Percentiles rank a stretch among this genome's conserved stretches.
Evolutionary conservation across 2,113 vertebrate species (phyloP).

Genomic region (Sisor rabdophorus): DNA sequence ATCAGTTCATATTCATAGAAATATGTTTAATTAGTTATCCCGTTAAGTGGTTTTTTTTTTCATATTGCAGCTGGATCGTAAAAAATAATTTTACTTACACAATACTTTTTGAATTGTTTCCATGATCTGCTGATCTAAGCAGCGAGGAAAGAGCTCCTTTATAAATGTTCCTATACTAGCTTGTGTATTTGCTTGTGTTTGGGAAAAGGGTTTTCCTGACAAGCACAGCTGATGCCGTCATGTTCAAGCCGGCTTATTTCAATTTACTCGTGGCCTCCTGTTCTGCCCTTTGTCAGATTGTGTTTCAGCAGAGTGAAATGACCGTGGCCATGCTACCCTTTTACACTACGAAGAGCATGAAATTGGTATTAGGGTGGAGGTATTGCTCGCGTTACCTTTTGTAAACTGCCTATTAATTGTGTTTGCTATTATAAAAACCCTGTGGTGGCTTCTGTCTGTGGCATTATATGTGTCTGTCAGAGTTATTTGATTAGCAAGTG

Average conservation of each 20-base stretch:
- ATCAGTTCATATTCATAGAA: not conserved
- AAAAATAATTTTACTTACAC: not conserved
- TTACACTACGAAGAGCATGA: conserved; percentile 52
- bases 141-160: not conserved
- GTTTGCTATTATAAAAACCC: conserved; percentile 48
- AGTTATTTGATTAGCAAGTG: conserved; percentile 42
- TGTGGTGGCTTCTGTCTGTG: conserved; percentile 32
- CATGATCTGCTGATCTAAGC: not conserved
- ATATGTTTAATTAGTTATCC: not conserved
- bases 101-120: not conserved
- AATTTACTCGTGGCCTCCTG: conserved; percentile 41
- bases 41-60: not conserved
- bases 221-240: not conserved
- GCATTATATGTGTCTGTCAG: not conserved
- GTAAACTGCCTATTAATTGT: conserved; percentile 51
- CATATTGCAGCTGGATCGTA: not conserved
- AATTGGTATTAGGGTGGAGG: conserved; percentile 47
- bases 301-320: conserved; percentile 38
- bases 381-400: conserved; percentile 41
- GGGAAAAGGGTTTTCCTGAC: conserved; percentile 5
- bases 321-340: conserved; percentile 44
- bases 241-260: conserved; percentile 36
- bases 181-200: conserved; percentile 24
- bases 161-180: not conserved
- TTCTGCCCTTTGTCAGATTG: conserved; percentile 47